A percentile compares a stretch with the other conserved stretches of the same genome.
phyloP scores from a whole-genome alignment of 2,113 vertebrate species.

The Scolopax mira region DNA sequence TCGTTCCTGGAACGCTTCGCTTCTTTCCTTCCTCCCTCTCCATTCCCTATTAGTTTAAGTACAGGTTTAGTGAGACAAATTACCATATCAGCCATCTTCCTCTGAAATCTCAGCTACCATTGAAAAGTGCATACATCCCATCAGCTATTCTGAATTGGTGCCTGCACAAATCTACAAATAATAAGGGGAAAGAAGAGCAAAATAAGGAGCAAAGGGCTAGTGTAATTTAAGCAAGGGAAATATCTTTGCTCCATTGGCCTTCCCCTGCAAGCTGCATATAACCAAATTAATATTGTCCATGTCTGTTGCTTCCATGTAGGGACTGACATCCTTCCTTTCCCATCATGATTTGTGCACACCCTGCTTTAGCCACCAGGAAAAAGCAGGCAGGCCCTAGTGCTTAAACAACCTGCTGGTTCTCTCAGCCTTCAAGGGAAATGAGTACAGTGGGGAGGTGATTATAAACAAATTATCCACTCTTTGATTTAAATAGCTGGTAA shows the following conservation, averaged over 20 bases:
- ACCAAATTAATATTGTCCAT: not conserved
- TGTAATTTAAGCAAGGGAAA: not conserved
- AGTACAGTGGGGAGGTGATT: not conserved
- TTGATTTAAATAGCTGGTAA: not conserved
- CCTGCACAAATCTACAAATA: not conserved
- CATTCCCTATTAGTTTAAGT: not conserved
- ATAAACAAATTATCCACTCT: not conserved
- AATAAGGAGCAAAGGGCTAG: not conserved
- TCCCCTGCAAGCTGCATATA: not conserved
- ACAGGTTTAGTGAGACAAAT: not conserved
- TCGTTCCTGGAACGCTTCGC: not conserved
- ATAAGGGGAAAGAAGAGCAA: not conserved
- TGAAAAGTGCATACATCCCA: not conserved
- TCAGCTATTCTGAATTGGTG: not conserved
- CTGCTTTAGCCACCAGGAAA: not conserved
- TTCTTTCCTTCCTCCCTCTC: not conserved
- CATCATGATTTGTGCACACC: not conserved
- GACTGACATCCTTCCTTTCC: not conserved
- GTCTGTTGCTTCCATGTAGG: not conserved
- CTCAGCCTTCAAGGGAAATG: not conserved
- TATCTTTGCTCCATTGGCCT: not conserved
- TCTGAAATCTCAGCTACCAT: not conserved
- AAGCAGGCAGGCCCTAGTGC: not conserved
- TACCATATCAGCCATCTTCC: not conserved
- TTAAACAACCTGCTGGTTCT: not conserved